These are phyloP conservation scores for Pristionchus arcanus DNA, from an alignment of 2,888 invertebrate genomes.

Conservation along the genomic window DNA sequence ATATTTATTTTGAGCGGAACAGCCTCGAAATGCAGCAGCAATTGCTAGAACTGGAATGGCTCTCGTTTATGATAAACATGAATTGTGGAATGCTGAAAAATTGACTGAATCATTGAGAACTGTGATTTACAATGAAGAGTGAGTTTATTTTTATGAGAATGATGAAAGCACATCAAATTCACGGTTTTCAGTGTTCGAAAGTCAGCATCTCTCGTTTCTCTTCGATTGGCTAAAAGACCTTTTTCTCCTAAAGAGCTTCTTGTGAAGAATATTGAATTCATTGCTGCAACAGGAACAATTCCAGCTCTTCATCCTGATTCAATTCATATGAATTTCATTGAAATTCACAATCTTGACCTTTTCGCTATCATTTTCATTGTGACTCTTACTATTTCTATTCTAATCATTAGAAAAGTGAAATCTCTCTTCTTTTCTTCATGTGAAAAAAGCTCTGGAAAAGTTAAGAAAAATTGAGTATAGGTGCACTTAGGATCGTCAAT, in stretches of 20 bases:
- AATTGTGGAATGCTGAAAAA: constrained; percentile 11
- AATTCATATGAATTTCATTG: constrained; percentile 22
- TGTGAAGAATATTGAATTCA: constrained; percentile 47
- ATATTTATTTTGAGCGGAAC: constrained; percentile 20
- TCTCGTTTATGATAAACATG: neutral
- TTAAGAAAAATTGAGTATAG: neutral
- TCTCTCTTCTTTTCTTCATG: neutral
- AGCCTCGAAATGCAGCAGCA: constrained; percentile 38
- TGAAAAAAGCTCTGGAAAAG: neutral
- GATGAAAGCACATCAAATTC: neutral
- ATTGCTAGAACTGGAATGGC: constrained; percentile 38
- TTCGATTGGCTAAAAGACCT: neutral
- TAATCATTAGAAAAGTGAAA: neutral
- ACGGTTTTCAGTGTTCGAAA: constrained; percentile 1
- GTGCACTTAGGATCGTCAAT: neutral
- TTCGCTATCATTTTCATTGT: constrained; percentile 23
- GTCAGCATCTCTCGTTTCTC: constrained; percentile 4
- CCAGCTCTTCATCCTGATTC: constrained; percentile 30
- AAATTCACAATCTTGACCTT: constrained; percentile 22
- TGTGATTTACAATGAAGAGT: neutral
- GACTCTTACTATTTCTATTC: neutral
- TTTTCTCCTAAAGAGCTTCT: constrained; percentile 48
- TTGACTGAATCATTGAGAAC: constrained; percentile 1
- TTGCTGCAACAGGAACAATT: constrained; percentile 26
- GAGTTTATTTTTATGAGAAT: neutral